Percentiles rank a stretch among this genome's conserved stretches.
Conservation (phyloP, 2,113 vertebrate genomes). For the Camelus dromedarius region DNA sequence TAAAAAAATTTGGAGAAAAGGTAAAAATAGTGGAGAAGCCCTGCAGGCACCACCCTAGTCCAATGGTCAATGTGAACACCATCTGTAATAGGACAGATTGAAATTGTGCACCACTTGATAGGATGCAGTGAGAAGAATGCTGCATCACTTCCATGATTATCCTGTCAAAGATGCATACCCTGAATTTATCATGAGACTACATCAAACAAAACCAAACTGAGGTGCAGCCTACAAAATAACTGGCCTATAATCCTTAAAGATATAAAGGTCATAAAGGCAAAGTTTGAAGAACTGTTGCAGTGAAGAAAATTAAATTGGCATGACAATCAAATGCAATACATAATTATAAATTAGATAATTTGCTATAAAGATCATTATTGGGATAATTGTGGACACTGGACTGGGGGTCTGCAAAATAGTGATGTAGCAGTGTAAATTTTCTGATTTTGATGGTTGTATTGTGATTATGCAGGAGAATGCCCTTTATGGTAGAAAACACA, state of each 20-base stretch:
- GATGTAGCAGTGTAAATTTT: not conserved
- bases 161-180: not conserved
- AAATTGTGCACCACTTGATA: not conserved
- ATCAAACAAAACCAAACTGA: not conserved
- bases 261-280: not conserved
- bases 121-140: not conserved
- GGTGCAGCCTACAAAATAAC: not conserved
- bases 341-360: not conserved
- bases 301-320: not conserved
- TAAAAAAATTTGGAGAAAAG: not conserved
- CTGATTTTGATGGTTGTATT: not conserved
- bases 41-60: not conserved
- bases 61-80: not conserved
- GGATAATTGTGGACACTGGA: not conserved
- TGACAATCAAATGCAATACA: not conserved
- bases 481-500: not conserved
- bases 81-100: not conserved
- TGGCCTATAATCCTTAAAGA: not conserved
- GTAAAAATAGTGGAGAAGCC: not conserved
- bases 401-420: not conserved
- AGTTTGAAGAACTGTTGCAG: not conserved
- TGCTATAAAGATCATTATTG: not conserved
- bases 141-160: not conserved
- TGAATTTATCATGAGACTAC: not conserved
- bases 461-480: not conserved